A percentile compares a stretch with the other conserved stretches of the same genome.
These are phyloP conservation scores for Trichogramma dendrolimi DNA, from an alignment of 2,888 invertebrate species.

Conservation along the genomic window DNA sequence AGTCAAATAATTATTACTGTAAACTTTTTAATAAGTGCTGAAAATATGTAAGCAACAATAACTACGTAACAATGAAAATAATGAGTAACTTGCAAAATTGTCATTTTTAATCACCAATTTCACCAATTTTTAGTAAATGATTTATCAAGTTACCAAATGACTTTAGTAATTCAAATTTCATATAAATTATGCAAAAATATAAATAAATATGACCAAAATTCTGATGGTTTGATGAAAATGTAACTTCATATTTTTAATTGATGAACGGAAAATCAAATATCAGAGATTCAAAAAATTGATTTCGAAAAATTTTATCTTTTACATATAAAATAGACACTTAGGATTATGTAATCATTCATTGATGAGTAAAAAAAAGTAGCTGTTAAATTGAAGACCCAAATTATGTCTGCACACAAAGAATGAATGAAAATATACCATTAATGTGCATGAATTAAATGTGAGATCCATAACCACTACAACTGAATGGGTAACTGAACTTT, in stretches of 20 bases:
- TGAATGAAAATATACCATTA: constrained; percentile 1
- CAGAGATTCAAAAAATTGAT: background rate
- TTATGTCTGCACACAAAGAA: constrained; percentile 7
- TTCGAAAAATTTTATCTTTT: constrained; percentile 5
- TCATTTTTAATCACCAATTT: constrained; percentile 18
- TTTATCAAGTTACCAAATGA: background rate
- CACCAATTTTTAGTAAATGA: constrained; percentile 11
- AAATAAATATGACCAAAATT: constrained; percentile 25
- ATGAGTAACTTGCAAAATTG: constrained; percentile 21
- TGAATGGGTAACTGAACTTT: too few species aligned
- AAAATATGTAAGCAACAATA: background rate
- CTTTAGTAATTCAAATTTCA: constrained; percentile 3
- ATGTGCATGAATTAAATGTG: background rate
- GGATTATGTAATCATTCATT: constrained; percentile 7
- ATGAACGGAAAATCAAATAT: constrained; percentile 12
- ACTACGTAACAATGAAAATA: constrained; percentile 8
- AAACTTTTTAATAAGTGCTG: background rate
- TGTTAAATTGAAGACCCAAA: constrained; percentile 1
- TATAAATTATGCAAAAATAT: constrained; percentile 22
- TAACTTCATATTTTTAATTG: background rate
- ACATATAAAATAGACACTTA: background rate
- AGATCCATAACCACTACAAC: too few species aligned
- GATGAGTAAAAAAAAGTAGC: constrained; percentile 5
- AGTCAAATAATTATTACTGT: background rate
- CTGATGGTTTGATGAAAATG: constrained; percentile 10